Percentiles rank a stretch among this genome's conserved stretches.
Evolutionary conservation across 2,113 vertebrate genomes (phyloP).

Genomic region (sheep (Ovis aries)): ARS-UI_Ramb_v3.0 NC_056060.1:62065501-62066000

Average conservation of each 20-base stretch:
- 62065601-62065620: not conserved
- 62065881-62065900: not conserved
- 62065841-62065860: not conserved
- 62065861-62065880: slow-evolving; percentile 1
- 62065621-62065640: not conserved
- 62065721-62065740: not conserved
- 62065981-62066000: not conserved
- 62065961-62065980: not conserved
- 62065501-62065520: not conserved
- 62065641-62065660: not conserved
- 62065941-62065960: not conserved
- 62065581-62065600: not conserved
- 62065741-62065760: not conserved
- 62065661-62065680: not conserved
- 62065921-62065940: not conserved
- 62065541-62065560: not conserved
- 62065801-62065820: not conserved
- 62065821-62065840: slow-evolving; percentile 20
- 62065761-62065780: not conserved
- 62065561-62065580: not conserved
- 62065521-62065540: not conserved
- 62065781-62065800: not conserved
- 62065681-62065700: not conserved
- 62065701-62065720: not conserved
- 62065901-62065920: not conserved